Percentiles rank a stretch among this genome's conserved stretches.
Conservation (phyloP, 2,797 vertebrate genomes). For the Avahi laniger region DNA sequence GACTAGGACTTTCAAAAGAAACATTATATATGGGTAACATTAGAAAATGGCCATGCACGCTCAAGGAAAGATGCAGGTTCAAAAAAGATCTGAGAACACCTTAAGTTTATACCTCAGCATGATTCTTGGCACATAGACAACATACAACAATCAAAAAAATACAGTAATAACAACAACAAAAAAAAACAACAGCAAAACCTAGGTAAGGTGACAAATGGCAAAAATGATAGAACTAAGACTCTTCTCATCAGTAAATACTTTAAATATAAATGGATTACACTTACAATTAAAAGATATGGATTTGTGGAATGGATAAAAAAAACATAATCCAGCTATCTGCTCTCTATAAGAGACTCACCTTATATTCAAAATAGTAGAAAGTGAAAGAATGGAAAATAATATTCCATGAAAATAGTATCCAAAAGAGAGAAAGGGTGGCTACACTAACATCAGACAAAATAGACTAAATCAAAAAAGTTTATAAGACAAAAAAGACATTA, state of each 20-base stretch:
- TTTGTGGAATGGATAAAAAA: background rate
- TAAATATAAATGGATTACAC: background rate
- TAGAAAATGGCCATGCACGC: background rate
- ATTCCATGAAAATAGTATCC: background rate
- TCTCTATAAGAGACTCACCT: background rate
- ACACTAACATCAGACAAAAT: background rate
- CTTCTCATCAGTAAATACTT: background rate
- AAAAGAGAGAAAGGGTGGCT: background rate
- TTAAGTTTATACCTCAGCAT: background rate
- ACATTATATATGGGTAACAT: background rate
- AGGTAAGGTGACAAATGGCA: no score
- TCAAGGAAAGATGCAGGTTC: background rate
- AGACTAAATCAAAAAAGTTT: background rate
- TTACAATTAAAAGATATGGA: background rate
- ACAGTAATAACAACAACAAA: background rate
- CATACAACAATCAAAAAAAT: background rate
- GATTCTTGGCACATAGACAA: background rate
- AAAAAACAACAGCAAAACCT: background rate
- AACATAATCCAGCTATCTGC: background rate
- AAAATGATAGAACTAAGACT: background rate
- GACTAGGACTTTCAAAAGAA: background rate
- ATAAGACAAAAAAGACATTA: background rate
- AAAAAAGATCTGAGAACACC: background rate
- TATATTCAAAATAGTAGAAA: background rate
- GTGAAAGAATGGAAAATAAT: background rate